These are phyloP conservation scores for Erannis defoliaria DNA, from an alignment of 2,888 invertebrate genomes.

Conservation along the genomic window DNA sequence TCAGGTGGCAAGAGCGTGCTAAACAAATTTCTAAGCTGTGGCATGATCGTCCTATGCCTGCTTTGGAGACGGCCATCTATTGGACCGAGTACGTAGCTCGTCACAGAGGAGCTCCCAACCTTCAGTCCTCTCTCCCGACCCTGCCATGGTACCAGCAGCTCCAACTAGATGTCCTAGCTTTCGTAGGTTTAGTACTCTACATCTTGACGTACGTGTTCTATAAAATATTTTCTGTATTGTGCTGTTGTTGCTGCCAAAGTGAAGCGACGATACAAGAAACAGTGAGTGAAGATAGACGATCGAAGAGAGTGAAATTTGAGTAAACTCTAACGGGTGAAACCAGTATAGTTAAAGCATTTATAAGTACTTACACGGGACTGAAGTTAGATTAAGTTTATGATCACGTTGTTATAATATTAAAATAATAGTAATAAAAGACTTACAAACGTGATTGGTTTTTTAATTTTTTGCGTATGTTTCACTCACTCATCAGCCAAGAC, in stretches of 20 bases:
- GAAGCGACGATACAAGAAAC: conserved; percentile 50
- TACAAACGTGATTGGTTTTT: conserved; percentile 1
- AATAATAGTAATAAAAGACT: conserved; percentile 14
- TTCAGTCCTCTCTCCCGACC: conserved; percentile 67
- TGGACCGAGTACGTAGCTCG: conserved; percentile 87
- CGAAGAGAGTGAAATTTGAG: conserved; percentile 80
- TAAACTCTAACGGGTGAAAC: conserved; percentile 45
- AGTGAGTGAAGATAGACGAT: conserved; percentile 61
- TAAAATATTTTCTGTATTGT: conserved; percentile 69
- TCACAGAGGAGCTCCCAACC: conserved; percentile 75
- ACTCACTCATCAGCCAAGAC: too few relatives aligned
- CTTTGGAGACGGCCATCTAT: conserved; percentile 85
- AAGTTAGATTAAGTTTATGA: conserved; percentile 2
- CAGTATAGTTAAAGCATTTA: conserved; percentile 18
- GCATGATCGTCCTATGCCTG: conserved; percentile 83
- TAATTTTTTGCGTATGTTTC: too few relatives aligned
- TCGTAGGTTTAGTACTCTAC: conserved; percentile 68
- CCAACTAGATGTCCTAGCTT: conserved; percentile 76
- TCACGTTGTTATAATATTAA: conserved; percentile 11
- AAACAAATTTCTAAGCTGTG: conserved; percentile 79
- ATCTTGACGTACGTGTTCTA: conserved; percentile 65
- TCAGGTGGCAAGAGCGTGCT: conserved; percentile 75
- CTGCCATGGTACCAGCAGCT: conserved; percentile 73
- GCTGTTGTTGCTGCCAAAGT: conserved; percentile 70
- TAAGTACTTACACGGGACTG: conserved; percentile 32